Evolutionary conservation across 2,888 invertebrate genomes (phyloP).

Genomic region (Cheilosia impressa): DNA sequence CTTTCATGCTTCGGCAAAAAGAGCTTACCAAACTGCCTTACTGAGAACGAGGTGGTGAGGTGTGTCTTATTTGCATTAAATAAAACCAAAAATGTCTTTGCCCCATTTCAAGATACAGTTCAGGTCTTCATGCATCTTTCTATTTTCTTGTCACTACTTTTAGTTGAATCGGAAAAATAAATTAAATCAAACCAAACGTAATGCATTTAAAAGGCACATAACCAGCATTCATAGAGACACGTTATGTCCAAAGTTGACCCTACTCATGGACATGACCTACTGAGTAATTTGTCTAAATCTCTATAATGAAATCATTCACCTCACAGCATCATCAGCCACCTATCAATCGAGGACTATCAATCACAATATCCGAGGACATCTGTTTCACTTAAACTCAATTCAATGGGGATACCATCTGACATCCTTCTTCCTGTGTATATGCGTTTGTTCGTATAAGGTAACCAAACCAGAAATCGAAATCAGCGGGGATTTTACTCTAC

Average conservation of each 20-base stretch:
- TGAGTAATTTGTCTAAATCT: constrained; percentile 74
- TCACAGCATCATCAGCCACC: constrained; percentile 68
- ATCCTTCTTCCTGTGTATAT: constrained; percentile 45
- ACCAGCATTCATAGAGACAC: constrained; percentile 34
- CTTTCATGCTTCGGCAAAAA: no score
- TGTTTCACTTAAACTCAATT: constrained; percentile 77
- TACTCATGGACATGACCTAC: constrained; percentile 71
- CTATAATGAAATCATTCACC: constrained; percentile 74
- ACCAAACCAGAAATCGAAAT: constrained; percentile 27
- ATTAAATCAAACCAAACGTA: constrained; percentile 5
- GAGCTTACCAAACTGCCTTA: no score
- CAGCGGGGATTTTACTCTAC: constrained; percentile 40
- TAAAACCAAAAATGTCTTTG: no score
- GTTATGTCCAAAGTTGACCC: constrained; percentile 60
- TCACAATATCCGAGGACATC: constrained; percentile 77
- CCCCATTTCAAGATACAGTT: no score
- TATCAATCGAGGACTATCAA: constrained; percentile 75
- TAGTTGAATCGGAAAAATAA: constrained; percentile 12
- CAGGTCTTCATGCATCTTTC: no score
- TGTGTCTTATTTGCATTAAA: no score
- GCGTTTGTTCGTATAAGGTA: neutral
- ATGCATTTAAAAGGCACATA: neutral
- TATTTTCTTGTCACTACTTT: neutral
- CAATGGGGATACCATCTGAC: constrained; percentile 72
- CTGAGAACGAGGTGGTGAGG: no score